A percentile compares a stretch with the other conserved stretches of the same genome.
These are phyloP conservation scores for Elmis aenea DNA, from an alignment of 2,888 invertebrate genomes.

Conservation along the genomic window DNA sequence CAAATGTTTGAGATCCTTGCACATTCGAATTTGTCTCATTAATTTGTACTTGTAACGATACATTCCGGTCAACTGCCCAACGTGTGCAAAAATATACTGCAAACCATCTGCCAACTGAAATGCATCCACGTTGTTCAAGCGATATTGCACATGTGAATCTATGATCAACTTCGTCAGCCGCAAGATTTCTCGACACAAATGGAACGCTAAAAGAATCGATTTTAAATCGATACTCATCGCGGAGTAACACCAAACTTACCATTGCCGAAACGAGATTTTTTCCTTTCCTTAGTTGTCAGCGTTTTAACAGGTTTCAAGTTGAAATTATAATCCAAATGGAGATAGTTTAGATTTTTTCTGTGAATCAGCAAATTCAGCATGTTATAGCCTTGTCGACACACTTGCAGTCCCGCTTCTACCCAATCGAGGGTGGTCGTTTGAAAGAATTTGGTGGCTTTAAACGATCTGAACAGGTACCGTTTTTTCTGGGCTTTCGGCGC, in stretches of 20 bases:
- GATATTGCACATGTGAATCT: slow-evolving; percentile 98
- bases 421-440: slow-evolving; percentile 99
- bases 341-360: slow-evolving; percentile 97
- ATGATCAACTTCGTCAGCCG: slow-evolving; percentile 98
- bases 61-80: slow-evolving; percentile 99
- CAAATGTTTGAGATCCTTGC: slow-evolving; percentile 98
- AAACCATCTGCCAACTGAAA: slow-evolving; percentile 97
- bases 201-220: slow-evolving; percentile 81
- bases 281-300: slow-evolving; percentile 97
- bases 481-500: slow-evolving; percentile 99
- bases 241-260: slow-evolving; percentile 50
- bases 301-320: slow-evolving; percentile 99
- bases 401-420: slow-evolving; percentile 98
- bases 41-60: slow-evolving; percentile 98
- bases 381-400: slow-evolving; percentile 98
- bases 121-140: slow-evolving; percentile 98
- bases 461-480: slow-evolving; percentile 95
- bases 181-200: slow-evolving; percentile 96
- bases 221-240: too few relatives aligned
- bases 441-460: slow-evolving; percentile 99
- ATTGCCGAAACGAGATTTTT: slow-evolving; percentile 96
- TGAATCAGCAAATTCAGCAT: slow-evolving; percentile 99
- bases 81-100: slow-evolving; percentile 99
- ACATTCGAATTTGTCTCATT: slow-evolving; percentile 99
- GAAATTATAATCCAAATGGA: slow-evolving; percentile 99